Percentiles rank a stretch among this genome's conserved stretches.
phyloP scores from a whole-genome alignment of 2,113 vertebrate species.

The Cheirogaleus medius region DNA sequence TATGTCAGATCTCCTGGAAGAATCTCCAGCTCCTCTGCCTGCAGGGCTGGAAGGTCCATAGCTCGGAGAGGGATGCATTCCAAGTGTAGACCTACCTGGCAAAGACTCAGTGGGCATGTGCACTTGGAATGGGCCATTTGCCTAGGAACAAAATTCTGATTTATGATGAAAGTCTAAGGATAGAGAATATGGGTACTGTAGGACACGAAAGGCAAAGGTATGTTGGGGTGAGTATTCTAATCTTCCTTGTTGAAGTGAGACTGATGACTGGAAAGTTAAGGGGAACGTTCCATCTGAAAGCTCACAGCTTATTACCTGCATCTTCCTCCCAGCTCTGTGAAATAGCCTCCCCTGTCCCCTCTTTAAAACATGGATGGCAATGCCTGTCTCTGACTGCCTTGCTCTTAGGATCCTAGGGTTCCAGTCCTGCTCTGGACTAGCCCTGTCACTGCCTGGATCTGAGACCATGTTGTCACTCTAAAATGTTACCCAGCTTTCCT shows the following conservation, averaged over 20 bases:
- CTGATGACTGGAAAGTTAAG: background rate
- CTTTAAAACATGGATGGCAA: background rate
- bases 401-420: background rate
- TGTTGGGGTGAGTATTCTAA: background rate
- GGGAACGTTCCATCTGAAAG: background rate
- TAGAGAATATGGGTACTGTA: background rate
- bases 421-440: background rate
- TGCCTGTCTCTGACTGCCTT: background rate
- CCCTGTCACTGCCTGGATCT: background rate
- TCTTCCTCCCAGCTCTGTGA: background rate
- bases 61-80: background rate
- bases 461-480: background rate
- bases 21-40: background rate
- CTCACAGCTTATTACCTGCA: background rate
- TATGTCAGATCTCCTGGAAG: background rate
- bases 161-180: background rate
- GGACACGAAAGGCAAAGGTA: background rate
- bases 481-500: background rate
- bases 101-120: background rate
- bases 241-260: background rate
- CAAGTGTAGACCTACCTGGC: background rate
- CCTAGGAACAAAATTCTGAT: background rate
- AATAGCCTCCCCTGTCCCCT: background rate
- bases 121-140: background rate
- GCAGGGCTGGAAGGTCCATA: background rate